Evolutionary conservation across 2,888 invertebrate species (phyloP).

Genomic region (Nebria brevicollis): DNA sequence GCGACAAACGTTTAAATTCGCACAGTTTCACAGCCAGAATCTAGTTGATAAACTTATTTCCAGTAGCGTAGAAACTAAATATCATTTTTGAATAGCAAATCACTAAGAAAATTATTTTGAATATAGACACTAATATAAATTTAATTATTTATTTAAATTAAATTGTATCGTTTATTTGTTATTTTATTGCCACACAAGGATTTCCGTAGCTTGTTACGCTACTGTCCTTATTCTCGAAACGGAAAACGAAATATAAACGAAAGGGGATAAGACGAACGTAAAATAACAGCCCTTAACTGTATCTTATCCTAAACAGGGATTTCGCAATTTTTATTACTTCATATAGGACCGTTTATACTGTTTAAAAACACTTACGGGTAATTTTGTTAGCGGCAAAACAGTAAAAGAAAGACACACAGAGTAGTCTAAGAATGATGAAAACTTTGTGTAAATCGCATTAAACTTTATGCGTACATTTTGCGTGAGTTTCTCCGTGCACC

Average conservation of each 20-base stretch:
- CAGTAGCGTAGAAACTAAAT: no score
- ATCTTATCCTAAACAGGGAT: conserved; percentile 14
- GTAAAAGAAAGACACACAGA: conserved; percentile 8
- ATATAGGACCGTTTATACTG: conserved; percentile 9
- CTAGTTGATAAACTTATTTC: no score
- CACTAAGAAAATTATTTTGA: no score
- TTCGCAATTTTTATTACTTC: conserved; percentile 15
- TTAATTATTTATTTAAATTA: no score
- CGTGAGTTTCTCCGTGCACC: not conserved
- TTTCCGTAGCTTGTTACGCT: no score
- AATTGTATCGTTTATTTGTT: no score
- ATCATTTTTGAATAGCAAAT: no score
- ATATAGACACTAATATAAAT: no score
- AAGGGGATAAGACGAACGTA: not conserved
- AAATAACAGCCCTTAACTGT: conserved; percentile 4
- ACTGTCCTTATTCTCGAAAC: not conserved
- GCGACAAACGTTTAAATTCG: no score
- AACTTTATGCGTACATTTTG: conserved; percentile 7
- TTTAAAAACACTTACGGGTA: not conserved
- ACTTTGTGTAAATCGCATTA: not conserved
- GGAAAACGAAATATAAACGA: not conserved
- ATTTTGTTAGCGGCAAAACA: conserved; percentile 8
- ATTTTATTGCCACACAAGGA: no score
- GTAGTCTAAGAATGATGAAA: not conserved
- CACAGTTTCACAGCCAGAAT: no score